These are phyloP conservation scores for Nothoprocta perdicaria DNA, from an alignment of 2,113 vertebrate genomes.

Conservation along the genomic window DNA sequence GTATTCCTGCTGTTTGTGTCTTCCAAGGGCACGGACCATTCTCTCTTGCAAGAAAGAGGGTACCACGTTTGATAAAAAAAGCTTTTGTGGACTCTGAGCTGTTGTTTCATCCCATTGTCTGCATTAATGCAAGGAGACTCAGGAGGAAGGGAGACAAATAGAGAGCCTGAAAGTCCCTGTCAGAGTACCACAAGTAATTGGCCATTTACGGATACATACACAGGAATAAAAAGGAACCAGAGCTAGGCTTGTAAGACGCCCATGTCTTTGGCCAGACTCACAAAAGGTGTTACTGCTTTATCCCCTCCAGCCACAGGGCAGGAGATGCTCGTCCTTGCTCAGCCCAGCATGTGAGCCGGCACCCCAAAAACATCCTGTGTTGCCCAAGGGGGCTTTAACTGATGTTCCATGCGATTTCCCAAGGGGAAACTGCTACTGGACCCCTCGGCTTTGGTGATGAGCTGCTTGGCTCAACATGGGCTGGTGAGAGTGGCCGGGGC, in stretches of 20 bases:
- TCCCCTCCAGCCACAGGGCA: neutral
- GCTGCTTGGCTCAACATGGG: too few species aligned
- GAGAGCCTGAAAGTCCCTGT: conserved; percentile 12
- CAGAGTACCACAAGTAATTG: conserved; percentile 8
- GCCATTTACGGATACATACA: conserved; percentile 24
- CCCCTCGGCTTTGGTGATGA: neutral
- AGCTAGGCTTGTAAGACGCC: neutral
- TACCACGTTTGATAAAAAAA: neutral
- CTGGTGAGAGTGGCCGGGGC: too few species aligned
- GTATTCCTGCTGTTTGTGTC: conserved; percentile 39
- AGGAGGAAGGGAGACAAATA: conserved; percentile 27
- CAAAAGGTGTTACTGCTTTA: neutral
- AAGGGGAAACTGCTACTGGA: neutral
- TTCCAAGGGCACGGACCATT: neutral
- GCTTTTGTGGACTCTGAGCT: conserved; percentile 15
- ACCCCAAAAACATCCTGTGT: neutral
- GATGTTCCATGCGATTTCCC: neutral
- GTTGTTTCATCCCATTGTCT: neutral
- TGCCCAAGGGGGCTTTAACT: neutral
- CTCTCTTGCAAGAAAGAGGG: conserved; percentile 1
- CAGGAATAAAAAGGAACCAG: conserved; percentile 38
- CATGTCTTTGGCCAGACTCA: neutral
- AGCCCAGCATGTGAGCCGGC: accelerated
- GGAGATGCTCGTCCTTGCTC: neutral
- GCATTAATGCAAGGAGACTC: neutral